phyloP scores from a whole-genome alignment of 2,888 invertebrate genomes.

The Eurytoma californica region DNA sequence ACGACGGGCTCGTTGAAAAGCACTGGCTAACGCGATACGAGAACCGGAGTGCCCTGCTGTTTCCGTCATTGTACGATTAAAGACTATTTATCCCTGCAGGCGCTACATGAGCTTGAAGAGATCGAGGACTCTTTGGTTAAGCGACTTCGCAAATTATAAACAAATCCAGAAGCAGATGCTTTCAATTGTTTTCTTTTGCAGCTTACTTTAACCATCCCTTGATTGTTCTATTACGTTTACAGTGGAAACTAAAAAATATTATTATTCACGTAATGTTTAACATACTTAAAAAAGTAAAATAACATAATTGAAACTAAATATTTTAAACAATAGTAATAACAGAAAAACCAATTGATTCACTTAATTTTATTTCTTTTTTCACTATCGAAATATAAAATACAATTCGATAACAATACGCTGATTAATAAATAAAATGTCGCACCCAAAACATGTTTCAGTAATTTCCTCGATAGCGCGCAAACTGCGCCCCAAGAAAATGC shows the following conservation, averaged over 20 bases:
- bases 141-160: no score
- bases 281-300: no score
- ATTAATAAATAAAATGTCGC: constrained; percentile 52
- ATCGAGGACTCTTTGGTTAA: no score
- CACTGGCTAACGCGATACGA: constrained; percentile 65
- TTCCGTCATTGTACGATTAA: constrained; percentile 44
- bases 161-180: neutral
- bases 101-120: no score
- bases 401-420: constrained; percentile 56
- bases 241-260: no score
- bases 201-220: constrained; percentile 28
- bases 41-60: constrained; percentile 54
- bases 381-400: constrained; percentile 58
- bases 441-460: constrained; percentile 47
- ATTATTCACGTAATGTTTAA: no score
- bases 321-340: neutral
- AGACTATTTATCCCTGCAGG: no score
- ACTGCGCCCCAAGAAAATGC: constrained; percentile 29
- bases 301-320: neutral
- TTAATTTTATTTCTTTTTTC: constrained; percentile 45
- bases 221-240: no score
- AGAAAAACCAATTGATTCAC: constrained; percentile 16
- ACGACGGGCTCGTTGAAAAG: constrained; percentile 68
- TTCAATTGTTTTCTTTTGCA: constrained; percentile 28
- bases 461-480: constrained; percentile 35